Evolutionary conservation across 2,888 invertebrate species (phyloP), one percentile per base, ranked within the genome.

Genomic region (Synergus gifuensis): DNA sequence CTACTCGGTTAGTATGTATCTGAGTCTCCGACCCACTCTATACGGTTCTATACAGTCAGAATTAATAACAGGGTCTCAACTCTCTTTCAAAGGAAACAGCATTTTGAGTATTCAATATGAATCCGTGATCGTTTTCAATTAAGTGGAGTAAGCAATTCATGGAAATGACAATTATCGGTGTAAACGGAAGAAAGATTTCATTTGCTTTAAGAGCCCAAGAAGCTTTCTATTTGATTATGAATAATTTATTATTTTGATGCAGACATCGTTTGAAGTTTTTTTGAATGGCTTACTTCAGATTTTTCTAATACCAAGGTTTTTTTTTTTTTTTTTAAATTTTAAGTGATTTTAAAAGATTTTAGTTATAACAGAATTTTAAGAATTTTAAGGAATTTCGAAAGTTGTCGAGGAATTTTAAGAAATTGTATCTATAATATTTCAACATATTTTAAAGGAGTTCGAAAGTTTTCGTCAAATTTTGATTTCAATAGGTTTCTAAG

Each of bases 101-200:
- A 42, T 66, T 66, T 66, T 18, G n/a, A 66, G 66, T n/a, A 66
- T 66, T 66, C 40, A 40, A 28, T 63, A 14, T 36, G 36, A 36
- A 63, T 16, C 36, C 63, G 40, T 14, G 40, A 64, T 64, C 40
- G 9, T 8, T 64, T 64, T 42, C 64, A 64, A 64, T 64, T 64
- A 64, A 28, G 42, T 11, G 4, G 28, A 64, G 64, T 64, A 64
- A 9, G 40, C 42, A 64, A 64, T 64, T 64, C 42, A 40, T 64
- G 64, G n/a, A 64, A 28, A 64, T 64, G 40, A 64, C 64, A 12
- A 36, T 64, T 64, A 64, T 64, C 64, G 64, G n/a, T 64, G 64
- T n/a, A 64, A 64, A 64, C 40, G 40, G 36, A 22, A 36, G 18
- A 64, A 64, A 64, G 40, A 63, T 63, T 36, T 63, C 22, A 60